A percentile compares a stretch with the other conserved stretches of the same genome.
phyloP scores from a whole-genome alignment of 2,113 vertebrate species.

The Electrona antarctica region DNA sequence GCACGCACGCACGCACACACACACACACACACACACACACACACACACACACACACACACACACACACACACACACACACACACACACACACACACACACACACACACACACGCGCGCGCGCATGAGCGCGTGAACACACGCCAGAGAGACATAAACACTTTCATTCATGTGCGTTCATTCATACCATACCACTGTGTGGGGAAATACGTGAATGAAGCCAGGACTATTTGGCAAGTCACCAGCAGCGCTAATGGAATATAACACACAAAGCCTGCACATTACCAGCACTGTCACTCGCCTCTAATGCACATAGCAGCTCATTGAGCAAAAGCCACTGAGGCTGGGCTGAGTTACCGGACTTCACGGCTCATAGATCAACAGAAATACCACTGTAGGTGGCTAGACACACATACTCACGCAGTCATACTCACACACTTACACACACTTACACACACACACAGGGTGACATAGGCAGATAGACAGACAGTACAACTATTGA shows the following conservation, averaged over 20 bases:
- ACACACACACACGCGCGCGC: not conserved
- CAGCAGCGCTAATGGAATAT: slow-evolving; percentile 59
- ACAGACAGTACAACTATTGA: slow-evolving; percentile 69
- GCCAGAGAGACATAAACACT: slow-evolving; percentile 14
- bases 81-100: not conserved
- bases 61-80: not conserved
- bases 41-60: not conserved
- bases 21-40: slow-evolving; percentile 1
- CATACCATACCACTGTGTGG: slow-evolving; percentile 48
- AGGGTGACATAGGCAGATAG: not conserved
- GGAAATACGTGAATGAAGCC: slow-evolving; percentile 9
- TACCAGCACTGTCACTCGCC: slow-evolving; percentile 46
- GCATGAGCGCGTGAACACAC: slow-evolving; percentile 13
- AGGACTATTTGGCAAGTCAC: slow-evolving; percentile 36
- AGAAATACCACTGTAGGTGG: slow-evolving; percentile 71
- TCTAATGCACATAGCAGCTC: slow-evolving; percentile 60
- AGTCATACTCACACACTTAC: slow-evolving; percentile 19
- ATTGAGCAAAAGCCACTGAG: slow-evolving; percentile 52
- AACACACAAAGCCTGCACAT: slow-evolving; percentile 59
- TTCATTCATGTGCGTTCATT: slow-evolving; percentile 44
- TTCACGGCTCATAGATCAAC: slow-evolving; percentile 67
- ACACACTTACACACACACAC: slow-evolving; percentile 43
- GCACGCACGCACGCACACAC: not conserved
- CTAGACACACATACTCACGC: slow-evolving; percentile 35
- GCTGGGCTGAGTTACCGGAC: slow-evolving; percentile 63